These are phyloP conservation scores for Sebastes nivosus DNA, from an alignment of 2,797 vertebrate genomes.

Conservation along the genomic window DNA sequence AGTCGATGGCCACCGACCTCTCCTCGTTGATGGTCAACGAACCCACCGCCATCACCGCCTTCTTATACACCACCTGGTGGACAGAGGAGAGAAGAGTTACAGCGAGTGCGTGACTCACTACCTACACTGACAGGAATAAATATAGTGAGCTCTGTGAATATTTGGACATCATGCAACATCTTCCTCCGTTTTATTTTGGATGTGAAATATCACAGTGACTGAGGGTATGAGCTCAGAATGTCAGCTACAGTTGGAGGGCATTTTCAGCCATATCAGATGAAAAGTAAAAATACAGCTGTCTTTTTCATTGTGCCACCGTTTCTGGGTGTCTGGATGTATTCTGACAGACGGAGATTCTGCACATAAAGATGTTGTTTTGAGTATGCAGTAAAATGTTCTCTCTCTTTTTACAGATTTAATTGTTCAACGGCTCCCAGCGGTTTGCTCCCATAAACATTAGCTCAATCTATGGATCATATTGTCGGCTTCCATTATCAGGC, in stretches of 20 bases:
- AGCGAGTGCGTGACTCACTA: neutral
- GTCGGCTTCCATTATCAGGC: conserved; percentile 17
- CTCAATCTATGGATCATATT: conserved; percentile 24
- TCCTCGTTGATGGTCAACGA: conserved; percentile 98
- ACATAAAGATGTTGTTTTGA: conserved; percentile 32
- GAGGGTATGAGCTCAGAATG: conserved; percentile 45
- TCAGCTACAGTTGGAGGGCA: conserved; percentile 56
- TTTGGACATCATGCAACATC: conserved; percentile 34
- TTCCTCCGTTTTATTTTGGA: conserved; percentile 14
- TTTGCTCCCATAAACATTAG: neutral
- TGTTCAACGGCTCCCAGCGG: neutral
- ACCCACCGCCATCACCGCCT: conserved; percentile 95
- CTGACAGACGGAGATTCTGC: conserved; percentile 36
- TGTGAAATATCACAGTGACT: conserved; percentile 48
- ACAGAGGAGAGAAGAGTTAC: neutral
- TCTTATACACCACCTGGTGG: conserved; percentile 92
- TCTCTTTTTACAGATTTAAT: conserved; percentile 12
- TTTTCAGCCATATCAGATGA: conserved; percentile 39
- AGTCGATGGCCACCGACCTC: conserved; percentile 95
- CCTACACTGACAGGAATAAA: conserved; percentile 13
- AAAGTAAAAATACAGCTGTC: conserved; percentile 53
- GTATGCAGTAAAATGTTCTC: conserved; percentile 7
- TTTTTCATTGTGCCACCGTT: conserved; percentile 31
- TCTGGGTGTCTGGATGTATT: conserved; percentile 22
- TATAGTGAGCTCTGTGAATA: conserved; percentile 25